Percentiles rank a stretch among this genome's conserved stretches.
Evolutionary conservation across 2,888 invertebrate genomes (phyloP).

Genomic region (Metacarcinus magister): DNA sequence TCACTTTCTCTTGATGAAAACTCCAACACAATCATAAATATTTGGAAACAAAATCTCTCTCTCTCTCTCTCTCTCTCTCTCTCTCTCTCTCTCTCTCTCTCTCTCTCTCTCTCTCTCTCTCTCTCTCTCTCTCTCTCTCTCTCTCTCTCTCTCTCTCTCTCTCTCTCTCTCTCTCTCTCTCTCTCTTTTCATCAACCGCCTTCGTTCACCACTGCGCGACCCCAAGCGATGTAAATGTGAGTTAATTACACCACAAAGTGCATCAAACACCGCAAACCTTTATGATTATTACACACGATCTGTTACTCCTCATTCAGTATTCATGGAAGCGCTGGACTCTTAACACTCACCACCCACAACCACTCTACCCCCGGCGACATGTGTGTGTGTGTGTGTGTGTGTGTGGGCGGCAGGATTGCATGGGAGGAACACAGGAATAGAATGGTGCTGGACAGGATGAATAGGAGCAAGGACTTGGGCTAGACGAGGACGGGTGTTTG

Average conservation of each 20-base stretch:
- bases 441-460: too few relatives aligned
- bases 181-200: background rate
- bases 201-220: too few relatives aligned
- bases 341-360: background rate
- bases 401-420: too few relatives aligned
- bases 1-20: too few relatives aligned
- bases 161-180: background rate
- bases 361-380: background rate
- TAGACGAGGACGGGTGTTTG: too few relatives aligned
- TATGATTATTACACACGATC: background rate
- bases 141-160: slow-evolving; percentile 39
- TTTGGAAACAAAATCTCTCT: too few relatives aligned
- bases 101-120: slow-evolving; percentile 26
- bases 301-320: slow-evolving; percentile 32
- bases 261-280: background rate
- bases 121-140: slow-evolving; percentile 26
- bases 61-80: background rate
- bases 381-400: background rate
- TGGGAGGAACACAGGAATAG: too few relatives aligned
- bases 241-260: slow-evolving; percentile 39
- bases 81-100: slow-evolving; percentile 26
- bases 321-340: background rate
- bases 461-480: too few relatives aligned
- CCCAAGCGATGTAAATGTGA: slow-evolving; percentile 19
- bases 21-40: too few relatives aligned